Evolutionary conservation across 2,888 invertebrate genomes (phyloP), one percentile per base, ranked within the genome.

Genomic region (Hyalella azteca): DNA sequence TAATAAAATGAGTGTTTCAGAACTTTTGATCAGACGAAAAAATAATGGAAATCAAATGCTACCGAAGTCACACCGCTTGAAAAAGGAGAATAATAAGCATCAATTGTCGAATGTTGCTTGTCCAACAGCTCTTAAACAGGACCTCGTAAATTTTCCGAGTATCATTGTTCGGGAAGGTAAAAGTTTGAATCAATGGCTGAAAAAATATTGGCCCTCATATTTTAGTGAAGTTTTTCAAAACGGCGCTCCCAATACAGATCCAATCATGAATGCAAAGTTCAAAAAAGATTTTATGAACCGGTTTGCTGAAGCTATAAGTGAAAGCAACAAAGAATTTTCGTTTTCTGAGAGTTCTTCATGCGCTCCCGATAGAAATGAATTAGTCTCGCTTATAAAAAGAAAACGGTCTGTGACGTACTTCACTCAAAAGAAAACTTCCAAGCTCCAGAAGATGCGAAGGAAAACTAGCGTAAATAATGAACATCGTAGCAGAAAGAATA

Each of bases 121-220:
- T 41, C 75, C 75, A 13, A 75, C 40, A 15, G 75, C 75, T 13
- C 22, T 75, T 3, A 75, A 75, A 39, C 15, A 22, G n/a, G 75
- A 75, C 19, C 75, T 41, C 7, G 75, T 75, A 39, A 45, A 79
- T 39, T 79, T 73, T 45, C 79, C 79, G 5, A 79, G 79, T 22
- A 48, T 79, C 7, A 79, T 79, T n/a, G 73, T 50, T 13, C 49
- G 60, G 36, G 76, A 77, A 59, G 73, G 77, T 7, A 73, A 41
- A 22, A 77, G 79, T 50, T 22, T 81, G 32, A 66, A 79, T n/a
- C 76, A 26, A 7, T 81, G 81, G 79, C 77, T 81, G 13, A 73
- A 81, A 45, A 76, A 79, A 22, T 81, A 81, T 54, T 81, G 79
- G 79, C 81, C 81, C 1, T 48, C 79, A 15, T 81, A 81, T 36